Percentiles rank a stretch among this genome's conserved stretches.
Evolutionary conservation across 23 tunicate genomes (phyloP).

Genomic region (Trididemnum nubilum): DNA sequence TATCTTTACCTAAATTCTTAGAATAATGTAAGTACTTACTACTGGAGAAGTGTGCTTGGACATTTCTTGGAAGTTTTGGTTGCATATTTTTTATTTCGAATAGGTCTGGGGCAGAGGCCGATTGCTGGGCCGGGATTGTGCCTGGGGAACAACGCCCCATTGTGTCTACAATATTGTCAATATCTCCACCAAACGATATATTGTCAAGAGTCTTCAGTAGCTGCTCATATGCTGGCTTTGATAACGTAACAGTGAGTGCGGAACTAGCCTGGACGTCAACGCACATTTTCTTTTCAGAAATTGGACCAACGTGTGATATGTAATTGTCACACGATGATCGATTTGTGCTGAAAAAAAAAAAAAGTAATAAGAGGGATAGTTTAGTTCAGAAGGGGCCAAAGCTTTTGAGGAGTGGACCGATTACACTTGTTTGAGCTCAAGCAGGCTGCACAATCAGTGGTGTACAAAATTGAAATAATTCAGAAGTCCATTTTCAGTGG

Average conservation of each 20-base stretch:
- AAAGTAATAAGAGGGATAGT: neutral
- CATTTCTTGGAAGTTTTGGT: neutral
- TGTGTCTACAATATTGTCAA: slow-evolving; percentile 36
- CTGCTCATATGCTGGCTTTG: slow-evolving; percentile 88
- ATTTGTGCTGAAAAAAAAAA: slow-evolving; percentile 1
- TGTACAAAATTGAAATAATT: no score
- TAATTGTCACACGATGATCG: slow-evolving; percentile 13
- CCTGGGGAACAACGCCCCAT: neutral
- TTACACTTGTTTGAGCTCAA: no score
- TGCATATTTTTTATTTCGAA: neutral
- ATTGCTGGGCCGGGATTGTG: slow-evolving; percentile 13
- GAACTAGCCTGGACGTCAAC: slow-evolving; percentile 47
- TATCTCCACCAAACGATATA: slow-evolving; percentile 77
- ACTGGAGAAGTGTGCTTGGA: no score
- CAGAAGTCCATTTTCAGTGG: no score
- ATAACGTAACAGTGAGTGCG: slow-evolving; percentile 60
- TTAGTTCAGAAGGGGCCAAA: no score
- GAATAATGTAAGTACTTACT: no score
- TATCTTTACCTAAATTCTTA: no score
- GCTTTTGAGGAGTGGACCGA: no score
- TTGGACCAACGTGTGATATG: slow-evolving; percentile 53
- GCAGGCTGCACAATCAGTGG: no score
- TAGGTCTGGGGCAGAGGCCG: slow-evolving; percentile 41
- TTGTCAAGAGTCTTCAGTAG: slow-evolving; percentile 91
- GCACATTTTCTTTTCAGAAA: slow-evolving; percentile 62